Conservation (phyloP, 2,797 vertebrate genomes). For the Smutsia temminckii region DNA sequence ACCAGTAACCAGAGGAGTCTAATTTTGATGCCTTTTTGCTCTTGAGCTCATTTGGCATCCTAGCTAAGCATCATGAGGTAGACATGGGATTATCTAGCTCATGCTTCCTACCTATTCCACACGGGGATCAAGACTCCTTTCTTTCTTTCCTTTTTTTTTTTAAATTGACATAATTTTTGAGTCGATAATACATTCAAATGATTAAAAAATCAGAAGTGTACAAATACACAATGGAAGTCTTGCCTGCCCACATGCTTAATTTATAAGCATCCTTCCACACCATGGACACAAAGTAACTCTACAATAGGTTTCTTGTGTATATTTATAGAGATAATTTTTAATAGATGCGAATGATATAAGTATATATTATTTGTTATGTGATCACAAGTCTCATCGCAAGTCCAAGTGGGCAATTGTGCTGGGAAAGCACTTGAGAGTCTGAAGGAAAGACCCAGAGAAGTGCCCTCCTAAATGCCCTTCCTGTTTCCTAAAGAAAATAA, state of each 20-base stretch:
- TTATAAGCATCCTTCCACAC: background rate
- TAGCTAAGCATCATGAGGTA: background rate
- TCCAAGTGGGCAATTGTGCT: no score
- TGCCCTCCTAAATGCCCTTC: background rate
- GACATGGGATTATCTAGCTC: background rate
- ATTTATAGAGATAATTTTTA: background rate
- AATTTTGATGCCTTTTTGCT: background rate
- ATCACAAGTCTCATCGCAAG: no score
- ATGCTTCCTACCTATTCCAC: background rate
- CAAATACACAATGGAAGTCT: background rate
- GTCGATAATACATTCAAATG: background rate
- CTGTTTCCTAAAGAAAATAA: conserved; percentile 38
- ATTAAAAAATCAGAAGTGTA: background rate
- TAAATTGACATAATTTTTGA: background rate
- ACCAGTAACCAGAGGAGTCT: background rate
- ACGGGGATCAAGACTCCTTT: background rate
- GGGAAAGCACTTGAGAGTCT: no score
- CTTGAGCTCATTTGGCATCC: background rate
- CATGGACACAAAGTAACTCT: background rate
- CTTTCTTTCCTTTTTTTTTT: background rate
- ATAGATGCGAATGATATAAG: background rate
- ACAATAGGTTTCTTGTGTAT: background rate
- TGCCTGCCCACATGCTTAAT: background rate
- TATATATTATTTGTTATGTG: background rate
- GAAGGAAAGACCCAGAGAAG: no score